Conservation (phyloP, 1,140 invertebrate genomes). For the Marisa cornuarietis region DNA sequence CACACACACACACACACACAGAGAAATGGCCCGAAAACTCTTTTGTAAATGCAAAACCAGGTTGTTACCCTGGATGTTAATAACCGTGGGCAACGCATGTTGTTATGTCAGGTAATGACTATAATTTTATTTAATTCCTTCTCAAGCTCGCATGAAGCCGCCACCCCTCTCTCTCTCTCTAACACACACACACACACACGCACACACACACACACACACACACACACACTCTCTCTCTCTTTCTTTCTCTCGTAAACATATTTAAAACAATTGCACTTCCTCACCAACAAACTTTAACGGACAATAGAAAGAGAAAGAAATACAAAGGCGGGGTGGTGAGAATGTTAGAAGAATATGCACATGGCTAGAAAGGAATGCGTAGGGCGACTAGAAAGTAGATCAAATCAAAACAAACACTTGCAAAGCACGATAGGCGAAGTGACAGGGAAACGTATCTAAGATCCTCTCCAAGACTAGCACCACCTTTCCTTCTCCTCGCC, state of each 20-base stretch:
- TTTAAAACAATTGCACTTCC: not conserved
- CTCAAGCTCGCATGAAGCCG: not conserved
- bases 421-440: not conserved
- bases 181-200: slow-evolving; percentile 3
- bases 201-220: not conserved
- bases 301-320: not conserved
- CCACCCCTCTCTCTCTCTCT: too few species aligned
- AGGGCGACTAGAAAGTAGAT: not conserved
- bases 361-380: not conserved
- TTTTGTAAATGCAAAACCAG: not conserved
- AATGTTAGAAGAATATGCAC: not conserved
- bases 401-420: not conserved
- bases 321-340: not conserved
- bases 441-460: slow-evolving; percentile 3
- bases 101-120: too few species aligned
- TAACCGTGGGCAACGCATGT: too few species aligned
- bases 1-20: too few species aligned
- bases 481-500: not conserved
- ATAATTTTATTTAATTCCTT: too few species aligned
- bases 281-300: not conserved
- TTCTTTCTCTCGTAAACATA: not conserved
- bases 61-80: too few species aligned
- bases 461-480: not conserved
- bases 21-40: not conserved
- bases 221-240: not conserved